phyloP scores from a whole-genome alignment of 2,888 invertebrate species.

The Dolomedes plantarius region DNA sequence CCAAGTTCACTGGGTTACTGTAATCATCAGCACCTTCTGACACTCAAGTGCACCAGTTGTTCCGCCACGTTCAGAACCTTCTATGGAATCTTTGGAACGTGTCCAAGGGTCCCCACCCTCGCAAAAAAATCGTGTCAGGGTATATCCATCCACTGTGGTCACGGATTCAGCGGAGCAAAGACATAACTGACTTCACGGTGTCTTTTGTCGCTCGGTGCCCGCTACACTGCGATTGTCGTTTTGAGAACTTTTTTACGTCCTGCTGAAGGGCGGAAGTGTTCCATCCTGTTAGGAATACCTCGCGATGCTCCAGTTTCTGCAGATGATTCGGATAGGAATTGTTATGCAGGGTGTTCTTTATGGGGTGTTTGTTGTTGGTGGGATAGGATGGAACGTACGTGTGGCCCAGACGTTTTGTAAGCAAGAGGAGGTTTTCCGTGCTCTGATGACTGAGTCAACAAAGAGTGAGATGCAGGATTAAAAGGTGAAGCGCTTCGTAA shows the following conservation, averaged over 20 bases:
- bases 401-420: not conserved
- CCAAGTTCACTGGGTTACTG: conserved; percentile 15
- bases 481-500: too few species aligned
- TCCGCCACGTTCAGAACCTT: not conserved
- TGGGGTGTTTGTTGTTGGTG: not conserved
- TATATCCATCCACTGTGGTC: not conserved
- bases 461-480: not conserved
- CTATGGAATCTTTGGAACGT: conserved; percentile 16
- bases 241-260: not conserved
- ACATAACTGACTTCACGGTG: conserved; percentile 14
- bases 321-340: not conserved
- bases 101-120: not conserved
- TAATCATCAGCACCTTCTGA: not conserved
- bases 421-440: not conserved
- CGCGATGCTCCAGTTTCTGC: conserved; percentile 5
- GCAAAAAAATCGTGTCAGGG: not conserved
- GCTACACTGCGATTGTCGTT: not conserved
- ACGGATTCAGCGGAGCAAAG: conserved; percentile 1
- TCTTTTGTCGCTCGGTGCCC: conserved; percentile 4
- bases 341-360: not conserved
- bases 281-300: conserved; percentile 11
- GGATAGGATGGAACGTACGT: not conserved
- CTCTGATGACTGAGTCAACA: not conserved
- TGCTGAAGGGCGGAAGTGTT: not conserved
- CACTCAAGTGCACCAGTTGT: conserved; percentile 14